phyloP scores from a whole-genome alignment of 2,888 invertebrate genomes.

The Ditylenchus weischeri region DNA sequence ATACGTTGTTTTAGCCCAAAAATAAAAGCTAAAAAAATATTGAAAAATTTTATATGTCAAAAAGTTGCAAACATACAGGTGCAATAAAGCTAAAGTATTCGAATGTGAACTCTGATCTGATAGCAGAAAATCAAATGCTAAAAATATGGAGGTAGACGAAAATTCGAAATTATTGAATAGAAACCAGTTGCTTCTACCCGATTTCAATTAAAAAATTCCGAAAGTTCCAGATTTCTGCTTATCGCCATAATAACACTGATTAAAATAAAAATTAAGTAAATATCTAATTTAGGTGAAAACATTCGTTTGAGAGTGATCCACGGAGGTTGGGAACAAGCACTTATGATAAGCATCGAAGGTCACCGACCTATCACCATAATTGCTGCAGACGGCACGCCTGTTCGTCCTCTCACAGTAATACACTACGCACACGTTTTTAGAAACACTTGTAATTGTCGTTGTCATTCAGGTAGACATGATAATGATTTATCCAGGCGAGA shows the following conservation, averaged over 20 bases:
- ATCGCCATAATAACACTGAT: too few species aligned
- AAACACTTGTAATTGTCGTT: slow-evolving; percentile 16
- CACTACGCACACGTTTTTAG: slow-evolving; percentile 12
- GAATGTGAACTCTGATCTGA: too few species aligned
- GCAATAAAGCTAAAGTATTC: too few species aligned
- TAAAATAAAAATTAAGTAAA: background rate
- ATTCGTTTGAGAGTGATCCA: slow-evolving; percentile 48
- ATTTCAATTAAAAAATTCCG: too few species aligned
- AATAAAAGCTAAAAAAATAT: too few species aligned
- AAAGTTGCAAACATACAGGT: too few species aligned
- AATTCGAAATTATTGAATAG: too few species aligned
- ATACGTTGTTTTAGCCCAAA: too few species aligned
- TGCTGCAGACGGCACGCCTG: slow-evolving; percentile 24
- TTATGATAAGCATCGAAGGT: slow-evolving; percentile 42
- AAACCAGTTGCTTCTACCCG: too few species aligned
- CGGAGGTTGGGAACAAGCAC: slow-evolving; percentile 41
- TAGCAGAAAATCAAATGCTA: background rate
- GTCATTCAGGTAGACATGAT: slow-evolving; percentile 34
- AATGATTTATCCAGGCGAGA: slow-evolving; percentile 48
- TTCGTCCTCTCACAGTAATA: slow-evolving; percentile 12
- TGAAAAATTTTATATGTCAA: too few species aligned
- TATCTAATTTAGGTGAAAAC: slow-evolving; percentile 28
- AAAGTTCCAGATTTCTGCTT: too few species aligned
- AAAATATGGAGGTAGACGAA: too few species aligned
- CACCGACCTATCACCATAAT: slow-evolving; percentile 26